Percentiles rank a stretch among this genome's conserved stretches.
These are phyloP conservation scores for Ceyx erithaca DNA, from an alignment of 2,797 vertebrate genomes.

Conservation along the genomic window DNA sequence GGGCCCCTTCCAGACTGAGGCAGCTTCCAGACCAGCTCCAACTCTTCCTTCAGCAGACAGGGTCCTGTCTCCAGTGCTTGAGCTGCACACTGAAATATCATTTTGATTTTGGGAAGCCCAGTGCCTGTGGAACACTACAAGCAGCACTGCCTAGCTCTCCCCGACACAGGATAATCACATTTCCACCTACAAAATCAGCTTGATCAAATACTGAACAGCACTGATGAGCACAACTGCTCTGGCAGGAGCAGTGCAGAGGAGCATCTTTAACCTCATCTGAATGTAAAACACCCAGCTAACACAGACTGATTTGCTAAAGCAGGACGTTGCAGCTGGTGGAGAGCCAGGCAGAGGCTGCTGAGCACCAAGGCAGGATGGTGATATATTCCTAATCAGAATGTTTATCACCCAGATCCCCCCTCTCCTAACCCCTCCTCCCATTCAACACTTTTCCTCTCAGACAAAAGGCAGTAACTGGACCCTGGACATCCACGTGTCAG, in stretches of 20 bases:
- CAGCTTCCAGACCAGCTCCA: neutral
- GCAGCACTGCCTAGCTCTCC: neutral
- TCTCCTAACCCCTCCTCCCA: neutral
- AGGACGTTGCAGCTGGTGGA: too few relatives aligned
- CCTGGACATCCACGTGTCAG: neutral
- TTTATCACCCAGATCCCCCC: neutral
- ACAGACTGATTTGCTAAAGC: neutral
- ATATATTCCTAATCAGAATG: neutral
- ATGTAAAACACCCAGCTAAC: neutral
- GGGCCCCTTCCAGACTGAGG: neutral
- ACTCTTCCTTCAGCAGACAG: neutral
- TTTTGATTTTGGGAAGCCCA: neutral
- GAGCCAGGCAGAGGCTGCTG: neutral
- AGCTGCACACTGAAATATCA: neutral
- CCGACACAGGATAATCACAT: neutral
- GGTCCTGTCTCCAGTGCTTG: neutral
- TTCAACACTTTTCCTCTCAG: neutral
- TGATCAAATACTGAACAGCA: neutral
- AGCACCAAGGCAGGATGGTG: neutral
- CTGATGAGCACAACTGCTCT: neutral
- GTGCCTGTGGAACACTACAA: neutral
- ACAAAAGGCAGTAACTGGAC: neutral
- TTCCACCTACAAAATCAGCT: neutral
- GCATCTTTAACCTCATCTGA: neutral
- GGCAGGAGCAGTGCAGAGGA: neutral